A percentile compares a stretch with the other conserved stretches of the same genome.
Evolutionary conservation across 37 sponge, comb jelly and placozoan genomes (phyloP).

Genomic region (Spongilla lacustris): DNA sequence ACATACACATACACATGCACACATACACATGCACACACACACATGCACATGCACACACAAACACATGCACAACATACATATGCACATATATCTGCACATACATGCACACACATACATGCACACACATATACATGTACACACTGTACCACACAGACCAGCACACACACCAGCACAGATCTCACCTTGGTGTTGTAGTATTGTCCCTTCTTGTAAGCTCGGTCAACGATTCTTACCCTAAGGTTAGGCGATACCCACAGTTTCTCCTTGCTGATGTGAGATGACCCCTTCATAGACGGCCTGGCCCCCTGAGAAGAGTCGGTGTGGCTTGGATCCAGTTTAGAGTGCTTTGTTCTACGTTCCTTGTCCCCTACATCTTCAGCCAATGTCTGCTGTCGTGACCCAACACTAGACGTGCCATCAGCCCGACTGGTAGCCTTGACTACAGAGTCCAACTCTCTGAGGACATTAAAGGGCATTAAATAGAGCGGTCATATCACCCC

Average conservation of each 20-base stretch:
- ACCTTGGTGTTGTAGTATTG: conserved; percentile 88
- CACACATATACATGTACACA: too few species aligned
- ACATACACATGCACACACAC: not conserved
- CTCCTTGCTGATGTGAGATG: not conserved
- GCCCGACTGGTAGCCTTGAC: not conserved
- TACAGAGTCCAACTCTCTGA: not conserved
- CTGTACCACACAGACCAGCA: not conserved
- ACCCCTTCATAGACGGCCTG: not conserved
- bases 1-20: not conserved
- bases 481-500: not conserved
- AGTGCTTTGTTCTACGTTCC: not conserved
- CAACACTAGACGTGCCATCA: not conserved
- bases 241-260: conserved; percentile 71
- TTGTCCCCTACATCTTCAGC: not conserved
- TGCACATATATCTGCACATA: too few species aligned
- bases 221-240: conserved; percentile 80
- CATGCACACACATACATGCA: too few species aligned
- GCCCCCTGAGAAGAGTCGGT: not conserved
- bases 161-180: not conserved
- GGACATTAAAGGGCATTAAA: not conserved
- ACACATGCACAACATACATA: not conserved
- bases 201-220: conserved; percentile 72
- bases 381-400: not conserved
- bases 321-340: not conserved
- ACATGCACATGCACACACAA: not conserved